Percentiles rank a stretch among this genome's conserved stretches.
These are phyloP conservation scores for Hemiprocne comata DNA, from an alignment of 2,113 vertebrate genomes.

Conservation along the genomic window DNA sequence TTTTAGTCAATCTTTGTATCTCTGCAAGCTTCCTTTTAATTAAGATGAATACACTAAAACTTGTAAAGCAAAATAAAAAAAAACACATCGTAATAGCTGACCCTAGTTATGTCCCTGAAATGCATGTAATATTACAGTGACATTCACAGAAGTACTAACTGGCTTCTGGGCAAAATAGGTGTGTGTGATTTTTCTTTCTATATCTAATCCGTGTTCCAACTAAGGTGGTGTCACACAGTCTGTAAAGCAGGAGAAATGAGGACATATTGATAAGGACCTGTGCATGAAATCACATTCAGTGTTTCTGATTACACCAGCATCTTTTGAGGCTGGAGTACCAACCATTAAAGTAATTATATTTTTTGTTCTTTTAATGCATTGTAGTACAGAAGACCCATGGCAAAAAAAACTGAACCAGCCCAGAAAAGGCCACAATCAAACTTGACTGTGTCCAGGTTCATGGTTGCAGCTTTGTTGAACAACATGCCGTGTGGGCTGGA, in stretches of 20 bases:
- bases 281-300: conserved; percentile 38
- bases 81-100: neutral
- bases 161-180: neutral
- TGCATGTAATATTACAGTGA: neutral
- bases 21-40: neutral
- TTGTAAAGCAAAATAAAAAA: neutral
- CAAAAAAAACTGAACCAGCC: conserved; percentile 2
- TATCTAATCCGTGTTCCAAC: neutral
- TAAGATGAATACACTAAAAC: neutral
- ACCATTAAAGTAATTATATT: conserved; percentile 62
- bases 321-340: conserved; percentile 42
- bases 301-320: conserved; percentile 54
- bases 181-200: neutral
- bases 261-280: neutral
- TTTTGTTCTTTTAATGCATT: conserved; percentile 71
- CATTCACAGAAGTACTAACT: neutral
- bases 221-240: neutral
- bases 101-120: neutral
- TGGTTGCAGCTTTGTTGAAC: conserved; percentile 61
- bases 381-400: conserved; percentile 7
- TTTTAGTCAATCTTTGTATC: neutral
- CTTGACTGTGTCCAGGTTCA: conserved; percentile 19
- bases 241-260: neutral
- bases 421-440: conserved; percentile 52
- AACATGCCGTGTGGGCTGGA: conserved; percentile 9